Evolutionary conservation across 23 tunicate genomes (phyloP), one percentile per base, ranked within the genome.

Genomic region (Botrylloides violaceus): DNA sequence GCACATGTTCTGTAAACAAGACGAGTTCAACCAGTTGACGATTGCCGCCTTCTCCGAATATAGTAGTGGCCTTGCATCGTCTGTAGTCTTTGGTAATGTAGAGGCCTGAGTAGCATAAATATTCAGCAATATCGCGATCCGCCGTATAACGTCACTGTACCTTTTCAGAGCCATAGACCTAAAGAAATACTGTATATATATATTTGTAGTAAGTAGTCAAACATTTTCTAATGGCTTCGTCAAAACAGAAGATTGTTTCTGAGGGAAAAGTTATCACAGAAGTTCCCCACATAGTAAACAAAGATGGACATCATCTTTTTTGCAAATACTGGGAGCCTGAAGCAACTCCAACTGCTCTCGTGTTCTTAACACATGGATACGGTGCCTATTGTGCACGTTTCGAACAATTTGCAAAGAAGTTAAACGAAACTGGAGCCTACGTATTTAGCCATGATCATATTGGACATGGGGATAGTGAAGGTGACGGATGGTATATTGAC

Each of bases 391-490:
- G 97, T 83, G 78, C 65, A 6, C 76, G 97, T 36, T 73, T 82
- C 83, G 90, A 75, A 19, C 33, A 25, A 15, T 3, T 90, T 26
- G 97, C 90, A 4, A 25, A 73, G 47, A 34, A 79, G 49, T 71
- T 90, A 19, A 83, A 61, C 25, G 78, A 70, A 34, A 32, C 73
- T 35, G 97, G 90, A 26, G 64, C 79, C 38, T 59, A 71, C 2
- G 90, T 77, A 19, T 90, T 90, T 62, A 48, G 84, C 29, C 84
- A 90, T 53, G 97, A 90, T 57, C 90, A 78, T 66, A 80, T 74
- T 38, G 81, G 82, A 36, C 97, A 90, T 59, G 97, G 97, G 19
- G 90, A 90, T 58, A 90, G 86, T 75, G 85, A 80, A 34, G 97
- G 97, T 5, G 47, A 68, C 1, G 55, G 71, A 28, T 57, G 72